Base-by-base conservation (phyloP, 2,113 vertebrate genomes). In the Syngnathus scovelli region DNA sequence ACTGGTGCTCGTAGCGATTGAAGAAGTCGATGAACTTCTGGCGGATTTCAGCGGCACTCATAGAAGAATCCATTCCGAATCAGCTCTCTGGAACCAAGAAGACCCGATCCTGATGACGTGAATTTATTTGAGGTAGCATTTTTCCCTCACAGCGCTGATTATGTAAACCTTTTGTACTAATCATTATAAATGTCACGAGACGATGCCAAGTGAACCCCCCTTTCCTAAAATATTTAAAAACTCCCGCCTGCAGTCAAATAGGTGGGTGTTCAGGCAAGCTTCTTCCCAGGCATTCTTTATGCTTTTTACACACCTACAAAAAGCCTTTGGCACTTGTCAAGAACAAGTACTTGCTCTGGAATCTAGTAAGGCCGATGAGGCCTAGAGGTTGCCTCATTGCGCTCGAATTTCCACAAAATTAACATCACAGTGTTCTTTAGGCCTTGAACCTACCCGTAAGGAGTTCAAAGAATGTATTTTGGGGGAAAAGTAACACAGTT, bases 21-120 rank as follows among this genome's bases (percentile, higher is more conserved):
- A 99, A 99, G 92, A 95, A 99, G 87, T 96, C 87, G 4, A 99
- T 95, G 76, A 99, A 99, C 68, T 93, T 93, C 72, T 94, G 87
- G 39, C 96, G 94, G 84, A 99, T 96, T 85, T 97, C 91, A 83
- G 90, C 87, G 46, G 94, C 95, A 43, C 90, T 95, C 74, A 98
- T 75, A 0, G 78, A 81, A 0, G 84, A 85, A 76, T 94, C 93
- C 97, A 98, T 99, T 79, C 51, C 88, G 83, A 82, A 78, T 77
- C 75, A 66, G 76, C 78, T 84, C 64, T 78, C 65, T 77, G 43
- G 4, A 64, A 7, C 66, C 16, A 71, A 66, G 56, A 0, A 23
- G 5, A 68, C 16, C 60, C 16, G 15, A 48, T 18, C 44, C 13
- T 46, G 41, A 44, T 46, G 13, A 43, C 2, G 67, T 33, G 46